phyloP scores from a whole-genome alignment of 1,140 invertebrate species.

The Panulirus ornatus region DNA sequence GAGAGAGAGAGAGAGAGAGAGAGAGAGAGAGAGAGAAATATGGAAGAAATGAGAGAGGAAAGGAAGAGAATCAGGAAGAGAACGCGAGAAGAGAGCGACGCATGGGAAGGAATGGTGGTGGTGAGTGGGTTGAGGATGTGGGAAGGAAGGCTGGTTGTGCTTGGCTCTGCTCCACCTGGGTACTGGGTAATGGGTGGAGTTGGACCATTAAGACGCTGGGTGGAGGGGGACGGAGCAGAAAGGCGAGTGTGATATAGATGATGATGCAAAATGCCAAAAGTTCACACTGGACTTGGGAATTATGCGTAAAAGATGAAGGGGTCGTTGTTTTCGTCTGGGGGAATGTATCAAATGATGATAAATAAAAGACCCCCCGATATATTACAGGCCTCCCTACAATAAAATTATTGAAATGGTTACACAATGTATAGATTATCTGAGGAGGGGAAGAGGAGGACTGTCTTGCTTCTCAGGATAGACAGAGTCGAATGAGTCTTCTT shows the following conservation, averaged over 20 bases:
- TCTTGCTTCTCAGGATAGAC: too few species aligned
- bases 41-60: not conserved
- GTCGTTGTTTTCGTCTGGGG: too few species aligned
- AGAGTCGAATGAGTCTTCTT: too few species aligned
- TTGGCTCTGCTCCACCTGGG: not conserved
- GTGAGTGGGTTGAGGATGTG: not conserved
- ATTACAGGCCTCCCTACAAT: too few species aligned
- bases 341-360: too few species aligned
- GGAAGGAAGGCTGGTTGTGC: not conserved
- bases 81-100: not conserved
- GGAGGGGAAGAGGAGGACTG: too few species aligned
- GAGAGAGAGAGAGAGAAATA: not conserved
- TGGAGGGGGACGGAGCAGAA: not conserved
- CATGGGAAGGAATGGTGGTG: not conserved
- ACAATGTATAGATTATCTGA: too few species aligned
- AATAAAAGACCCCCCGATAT: too few species aligned
- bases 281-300: not conserved
- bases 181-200: slow-evolving; percentile 39
- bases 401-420: too few species aligned
- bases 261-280: slow-evolving; percentile 15
- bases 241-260: slow-evolving; percentile 23
- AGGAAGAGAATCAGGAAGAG: not conserved
- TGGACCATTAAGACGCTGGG: slow-evolving; percentile 20
- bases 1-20: not conserved
- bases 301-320: slow-evolving; percentile 5